These are phyloP conservation scores for Macquaria ambigua DNA, from an alignment of 2,113 vertebrate species.

Conservation along the genomic window DNA sequence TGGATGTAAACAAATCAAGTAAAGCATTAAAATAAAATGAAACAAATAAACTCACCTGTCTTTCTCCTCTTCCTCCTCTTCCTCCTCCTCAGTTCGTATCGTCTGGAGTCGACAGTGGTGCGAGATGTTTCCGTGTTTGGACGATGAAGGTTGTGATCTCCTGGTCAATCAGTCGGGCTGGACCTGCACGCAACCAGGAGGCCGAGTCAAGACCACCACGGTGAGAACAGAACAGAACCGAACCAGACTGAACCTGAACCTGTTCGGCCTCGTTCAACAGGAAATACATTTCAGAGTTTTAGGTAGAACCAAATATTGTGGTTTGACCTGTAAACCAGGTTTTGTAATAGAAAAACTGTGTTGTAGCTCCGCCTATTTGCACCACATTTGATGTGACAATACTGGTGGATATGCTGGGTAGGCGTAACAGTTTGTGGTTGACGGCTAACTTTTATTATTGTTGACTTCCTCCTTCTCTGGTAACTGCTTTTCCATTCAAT, in stretches of 20 bases:
- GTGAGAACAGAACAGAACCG: conserved; percentile 76
- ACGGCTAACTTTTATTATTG: too few relatives aligned
- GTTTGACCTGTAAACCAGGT: too few relatives aligned
- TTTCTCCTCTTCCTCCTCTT: not conserved
- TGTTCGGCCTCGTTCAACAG: not conserved
- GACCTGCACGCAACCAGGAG: conserved; percentile 95
- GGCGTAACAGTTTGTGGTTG: too few relatives aligned
- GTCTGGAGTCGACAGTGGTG: conserved; percentile 93
- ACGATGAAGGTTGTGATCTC: conserved; percentile 92
- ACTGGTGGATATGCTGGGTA: too few relatives aligned
- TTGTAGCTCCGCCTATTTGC: too few relatives aligned
- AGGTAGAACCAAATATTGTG: too few relatives aligned
- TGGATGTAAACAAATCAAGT: not conserved
- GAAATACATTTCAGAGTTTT: too few relatives aligned
- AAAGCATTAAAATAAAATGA: not conserved
- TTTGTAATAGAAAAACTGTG: too few relatives aligned
- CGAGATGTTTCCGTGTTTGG: conserved; percentile 94
- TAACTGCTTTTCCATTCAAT: too few relatives aligned
- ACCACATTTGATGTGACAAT: too few relatives aligned
- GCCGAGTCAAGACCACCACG: conserved; percentile 95
- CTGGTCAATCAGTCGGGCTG: conserved; percentile 94
- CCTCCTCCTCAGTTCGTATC: conserved; percentile 85
- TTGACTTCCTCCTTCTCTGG: too few relatives aligned
- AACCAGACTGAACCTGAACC: not conserved
- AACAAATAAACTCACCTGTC: not conserved